A percentile compares a stretch with the other conserved stretches of the same genome.
phyloP scores from a whole-genome alignment of 1,140 invertebrate species.

The Brachionus calyciflorus region DNA sequence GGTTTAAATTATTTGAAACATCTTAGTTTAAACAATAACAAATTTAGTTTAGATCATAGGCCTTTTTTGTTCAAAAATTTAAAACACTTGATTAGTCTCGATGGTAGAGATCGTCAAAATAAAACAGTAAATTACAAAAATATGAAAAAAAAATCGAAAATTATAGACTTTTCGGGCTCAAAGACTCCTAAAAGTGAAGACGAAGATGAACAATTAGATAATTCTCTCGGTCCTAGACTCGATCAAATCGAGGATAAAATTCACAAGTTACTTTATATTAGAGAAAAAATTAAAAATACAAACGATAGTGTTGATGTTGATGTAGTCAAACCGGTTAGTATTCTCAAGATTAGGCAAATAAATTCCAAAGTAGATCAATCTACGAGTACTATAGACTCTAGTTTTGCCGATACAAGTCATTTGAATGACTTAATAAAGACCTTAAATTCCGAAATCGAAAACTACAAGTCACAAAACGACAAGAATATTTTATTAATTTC shows the following conservation, averaged over 20 bases:
- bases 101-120: slow-evolving; percentile 6
- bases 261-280: slow-evolving; percentile 24
- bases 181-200: neutral
- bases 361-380: neutral
- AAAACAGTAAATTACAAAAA: slow-evolving; percentile 24
- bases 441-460: slow-evolving; percentile 1
- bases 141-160: slow-evolving; percentile 1
- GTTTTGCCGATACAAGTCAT: neutral
- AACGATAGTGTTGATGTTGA: neutral
- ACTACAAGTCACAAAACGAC: neutral
- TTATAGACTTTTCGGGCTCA: neutral
- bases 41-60: neutral
- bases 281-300: slow-evolving; percentile 18
- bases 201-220: neutral
- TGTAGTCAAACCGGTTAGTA: neutral
- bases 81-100: slow-evolving; percentile 12
- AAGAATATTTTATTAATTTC: neutral
- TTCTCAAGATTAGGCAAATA: neutral
- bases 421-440: slow-evolving; percentile 12
- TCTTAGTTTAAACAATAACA: slow-evolving; percentile 2
- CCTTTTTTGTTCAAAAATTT: slow-evolving; percentile 33
- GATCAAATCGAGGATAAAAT: slow-evolving; percentile 37
- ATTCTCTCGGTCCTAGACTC: slow-evolving; percentile 11
- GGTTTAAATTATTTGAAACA: slow-evolving; percentile 15
- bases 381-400: slow-evolving; percentile 2